Evolutionary conservation across 2,888 invertebrate genomes (phyloP), one percentile per base, ranked within the genome.

Genomic region (Ferrisia virgata): DNA sequence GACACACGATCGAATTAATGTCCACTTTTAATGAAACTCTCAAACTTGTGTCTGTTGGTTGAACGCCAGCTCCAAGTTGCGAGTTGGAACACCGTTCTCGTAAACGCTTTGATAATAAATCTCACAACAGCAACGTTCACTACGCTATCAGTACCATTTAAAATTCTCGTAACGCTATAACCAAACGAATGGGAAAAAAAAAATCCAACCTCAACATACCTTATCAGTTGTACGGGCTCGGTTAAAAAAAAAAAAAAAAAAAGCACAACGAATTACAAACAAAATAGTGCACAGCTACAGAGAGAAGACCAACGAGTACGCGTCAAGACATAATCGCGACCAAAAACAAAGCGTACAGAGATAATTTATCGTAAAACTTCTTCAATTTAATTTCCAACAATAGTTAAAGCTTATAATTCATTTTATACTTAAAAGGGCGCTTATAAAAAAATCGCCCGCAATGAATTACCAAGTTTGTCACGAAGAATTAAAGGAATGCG

Each of bases 401-500:
- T 72, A 33, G 33, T 31, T 33, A 72, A 72, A 33, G 33, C 72
- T 72, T 72, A 72, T 72, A 72, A 72, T 33, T 72, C 72, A 72
- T 72, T 72, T 72, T 33, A 15, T 72, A 33, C 72, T 72, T 18
- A 72, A 64, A 64, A 64, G 72, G 72, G 72, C 72, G 72, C n/a
- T 33, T 72, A 33, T 72, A 33, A 72, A 72, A 72, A 72, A 72
- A 72, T 72, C 72, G 72, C 72, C 33, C 33, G 72, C 33, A 64
- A 64, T 64, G 58, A 64, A 64, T 64, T 64, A 64, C 58, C 58
- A 64, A 64, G 25, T 64, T 64, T 64, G 58, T 64, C 58, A 64
- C 72, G 72, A 72, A 72, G 72, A 72, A 72, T 72, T 72, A 72
- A 72, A 72, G 72, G 72, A 72, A 72, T 72, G 72, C 72, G 36